Evolutionary conservation across 2,113 vertebrate species (phyloP), one percentile per base, ranked within the genome.

Genomic region (Phasianus colchicus): DNA sequence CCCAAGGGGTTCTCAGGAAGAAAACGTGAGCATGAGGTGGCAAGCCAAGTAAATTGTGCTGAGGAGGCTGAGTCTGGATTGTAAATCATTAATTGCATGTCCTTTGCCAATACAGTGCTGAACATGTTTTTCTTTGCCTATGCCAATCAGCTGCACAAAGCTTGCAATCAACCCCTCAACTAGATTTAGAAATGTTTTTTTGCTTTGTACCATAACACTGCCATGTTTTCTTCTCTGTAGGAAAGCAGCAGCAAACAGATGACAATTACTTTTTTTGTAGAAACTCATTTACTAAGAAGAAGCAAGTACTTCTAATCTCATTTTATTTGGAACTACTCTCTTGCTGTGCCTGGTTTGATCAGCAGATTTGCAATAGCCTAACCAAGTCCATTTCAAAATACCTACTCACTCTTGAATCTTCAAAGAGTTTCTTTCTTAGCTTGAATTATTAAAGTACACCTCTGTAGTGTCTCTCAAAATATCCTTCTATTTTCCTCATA

Each of bases 171-270:
- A 86, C 90, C 16, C 64, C 91, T 72, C 52, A 18, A 0, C n/a
- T 75, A 0, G 0, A 42, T 81, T 88, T 88, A 92, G 73, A 92
- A 71, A 83, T 0, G 0, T 13, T 54, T 69, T 80, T 93, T 94
- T 83, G 50, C 72, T 74, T 92, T 75, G 76, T 90, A 71, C 80
- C 43, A 25, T 48, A 93, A 81, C 38, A 55, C 32, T 88, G 65
- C 25, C 38, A 40, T 43, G 25, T 72, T 96, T 86, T 45, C 15
- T 8, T 86, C 73, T 67, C 88, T 60, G 52, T 17, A 78, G 76
- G 61, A 93, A 67, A 88, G 72, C 75, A 77, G 65, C 55, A 90
- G 83, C 83, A 95, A 91, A 64, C 67, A 89, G 58, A 89, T 61
- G 63, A 92, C 75, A 83, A 91, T 79, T 83, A 57, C 43, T 79